Conservation (phyloP, 64 coral and sea anemone species). For the Dendronephthya gigantea region DNA sequence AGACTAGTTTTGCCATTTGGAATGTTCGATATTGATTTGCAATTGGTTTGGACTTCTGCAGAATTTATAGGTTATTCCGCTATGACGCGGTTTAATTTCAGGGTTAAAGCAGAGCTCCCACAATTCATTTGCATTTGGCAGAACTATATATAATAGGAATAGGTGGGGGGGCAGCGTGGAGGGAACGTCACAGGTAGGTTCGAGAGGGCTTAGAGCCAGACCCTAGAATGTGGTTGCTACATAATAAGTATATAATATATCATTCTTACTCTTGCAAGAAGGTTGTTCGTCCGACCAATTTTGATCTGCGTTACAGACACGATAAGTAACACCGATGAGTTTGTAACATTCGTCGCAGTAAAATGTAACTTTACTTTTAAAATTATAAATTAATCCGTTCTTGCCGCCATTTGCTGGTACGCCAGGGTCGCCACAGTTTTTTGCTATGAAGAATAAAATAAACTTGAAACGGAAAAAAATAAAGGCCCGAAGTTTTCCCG, state of each 20-base stretch:
- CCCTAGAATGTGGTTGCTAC: too few relatives aligned
- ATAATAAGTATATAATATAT: too few relatives aligned
- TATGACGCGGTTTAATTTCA: too few relatives aligned
- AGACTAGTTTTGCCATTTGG: neutral
- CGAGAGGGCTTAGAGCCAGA: too few relatives aligned
- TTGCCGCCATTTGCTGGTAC: neutral
- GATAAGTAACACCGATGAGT: neutral
- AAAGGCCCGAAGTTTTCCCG: too few relatives aligned
- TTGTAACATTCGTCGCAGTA: neutral
- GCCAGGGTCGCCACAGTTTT: neutral
- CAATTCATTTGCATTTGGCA: too few relatives aligned
- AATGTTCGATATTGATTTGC: neutral
- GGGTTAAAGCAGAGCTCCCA: too few relatives aligned
- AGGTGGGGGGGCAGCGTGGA: too few relatives aligned
- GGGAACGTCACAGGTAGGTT: too few relatives aligned
- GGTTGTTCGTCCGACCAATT: neutral
- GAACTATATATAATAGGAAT: too few relatives aligned
- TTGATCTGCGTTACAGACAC: slow-evolving; percentile 1
- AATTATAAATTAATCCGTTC: neutral
- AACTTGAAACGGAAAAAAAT: too few relatives aligned
- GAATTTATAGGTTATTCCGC: neutral
- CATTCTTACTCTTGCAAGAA: neutral
- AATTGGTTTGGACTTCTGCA: neutral
- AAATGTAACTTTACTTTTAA: neutral
- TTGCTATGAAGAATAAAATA: neutral